These are phyloP conservation scores for Bombyx mori DNA, from an alignment of 1,140 invertebrate genomes.

Conservation along the genomic window DNA sequence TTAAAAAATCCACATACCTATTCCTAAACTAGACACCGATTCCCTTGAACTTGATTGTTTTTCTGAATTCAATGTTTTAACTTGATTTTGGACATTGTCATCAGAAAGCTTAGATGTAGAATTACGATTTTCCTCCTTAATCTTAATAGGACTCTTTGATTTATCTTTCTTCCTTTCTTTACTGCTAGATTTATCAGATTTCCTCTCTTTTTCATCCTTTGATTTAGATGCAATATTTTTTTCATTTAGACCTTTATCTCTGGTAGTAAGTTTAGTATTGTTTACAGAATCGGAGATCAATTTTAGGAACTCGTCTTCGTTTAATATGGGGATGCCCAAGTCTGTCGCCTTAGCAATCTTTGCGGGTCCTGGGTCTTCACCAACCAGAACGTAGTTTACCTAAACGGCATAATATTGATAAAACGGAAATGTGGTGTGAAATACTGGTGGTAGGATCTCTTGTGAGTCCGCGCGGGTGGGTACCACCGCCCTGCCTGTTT, in stretches of 20 bases:
- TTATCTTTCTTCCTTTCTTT: conserved; percentile 9
- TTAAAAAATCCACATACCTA: neutral
- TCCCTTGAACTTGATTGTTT: conserved; percentile 1
- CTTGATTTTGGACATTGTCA: neutral
- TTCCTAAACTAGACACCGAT: no score
- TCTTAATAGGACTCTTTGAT: conserved; percentile 12
- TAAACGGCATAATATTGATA: conserved; percentile 28
- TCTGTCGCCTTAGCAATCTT: conserved; percentile 86
- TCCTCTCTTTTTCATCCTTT: conserved; percentile 3
- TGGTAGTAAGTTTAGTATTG: no score
- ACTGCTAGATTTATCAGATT: conserved; percentile 10
- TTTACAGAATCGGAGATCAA: conserved; percentile 73
- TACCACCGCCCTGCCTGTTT: no score
- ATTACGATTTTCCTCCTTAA: conserved; percentile 1
- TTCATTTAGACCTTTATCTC: no score
- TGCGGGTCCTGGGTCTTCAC: conserved; percentile 86
- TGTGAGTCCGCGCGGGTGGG: no score
- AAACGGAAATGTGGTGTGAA: no score
- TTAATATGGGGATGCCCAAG: conserved; percentile 79
- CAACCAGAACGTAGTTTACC: conserved; percentile 86
- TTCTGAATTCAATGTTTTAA: neutral
- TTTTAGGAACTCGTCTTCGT: conserved; percentile 88
- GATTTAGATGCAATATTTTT: neutral
- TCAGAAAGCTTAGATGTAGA: neutral
- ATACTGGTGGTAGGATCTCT: no score